phyloP scores from a whole-genome alignment of 2,113 vertebrate genomes.

The Cervus canadensis region DNA sequence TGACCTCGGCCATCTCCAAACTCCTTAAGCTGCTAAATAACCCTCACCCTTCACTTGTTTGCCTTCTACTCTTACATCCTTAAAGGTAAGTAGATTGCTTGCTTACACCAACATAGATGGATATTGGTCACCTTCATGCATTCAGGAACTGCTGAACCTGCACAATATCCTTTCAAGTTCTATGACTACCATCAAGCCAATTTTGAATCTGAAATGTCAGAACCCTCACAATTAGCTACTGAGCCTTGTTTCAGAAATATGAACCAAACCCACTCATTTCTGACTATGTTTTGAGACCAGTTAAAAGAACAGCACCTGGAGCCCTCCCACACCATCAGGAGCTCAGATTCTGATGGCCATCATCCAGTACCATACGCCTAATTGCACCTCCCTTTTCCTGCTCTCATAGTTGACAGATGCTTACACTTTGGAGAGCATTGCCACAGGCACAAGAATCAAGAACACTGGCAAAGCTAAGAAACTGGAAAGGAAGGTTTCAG shows the following conservation, averaged over 20 bases:
- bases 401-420: not conserved
- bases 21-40: not conserved
- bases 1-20: not conserved
- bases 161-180: not conserved
- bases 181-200: not conserved
- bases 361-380: not conserved
- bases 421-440: not conserved
- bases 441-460: not conserved
- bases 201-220: not conserved
- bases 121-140: not conserved
- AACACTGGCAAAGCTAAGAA: not conserved
- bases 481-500: not conserved
- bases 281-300: not conserved
- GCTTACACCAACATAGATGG: not conserved
- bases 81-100: not conserved
- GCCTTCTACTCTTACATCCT: not conserved
- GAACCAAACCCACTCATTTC: not conserved
- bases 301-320: not conserved
- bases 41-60: not conserved
- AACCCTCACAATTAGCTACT: not conserved
- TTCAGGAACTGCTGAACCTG: not conserved
- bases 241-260: not conserved
- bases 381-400: not conserved
- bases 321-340: not conserved
- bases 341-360: not conserved